phyloP scores from a whole-genome alignment of 2,888 invertebrate species.

The Alloplasta piceator region DNA sequence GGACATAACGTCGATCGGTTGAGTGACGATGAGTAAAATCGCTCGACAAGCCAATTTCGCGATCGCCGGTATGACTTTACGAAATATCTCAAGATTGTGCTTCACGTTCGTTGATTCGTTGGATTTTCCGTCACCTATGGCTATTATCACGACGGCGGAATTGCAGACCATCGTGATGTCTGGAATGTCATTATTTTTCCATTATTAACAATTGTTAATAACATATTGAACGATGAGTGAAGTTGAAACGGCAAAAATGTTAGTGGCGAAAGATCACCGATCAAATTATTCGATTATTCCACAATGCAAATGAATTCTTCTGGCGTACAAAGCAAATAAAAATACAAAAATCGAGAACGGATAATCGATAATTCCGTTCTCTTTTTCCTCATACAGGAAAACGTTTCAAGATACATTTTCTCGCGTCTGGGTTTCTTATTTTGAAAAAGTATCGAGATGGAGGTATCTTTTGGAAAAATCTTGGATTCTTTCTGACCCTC shows the following conservation, averaged over 20 bases:
- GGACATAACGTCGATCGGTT: slow-evolving; percentile 85
- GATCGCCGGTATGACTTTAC: slow-evolving; percentile 74
- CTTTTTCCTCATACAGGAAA: too few species aligned
- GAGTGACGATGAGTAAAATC: slow-evolving; percentile 75
- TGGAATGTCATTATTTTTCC: slow-evolving; percentile 57
- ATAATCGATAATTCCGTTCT: too few species aligned
- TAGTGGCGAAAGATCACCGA: too few species aligned
- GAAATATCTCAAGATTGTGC: slow-evolving; percentile 74
- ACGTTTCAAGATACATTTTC: too few species aligned
- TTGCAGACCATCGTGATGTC: slow-evolving; percentile 76
- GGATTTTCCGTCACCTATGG: slow-evolving; percentile 68
- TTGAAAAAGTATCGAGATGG: slow-evolving; percentile 18
- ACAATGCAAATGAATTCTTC: too few species aligned
- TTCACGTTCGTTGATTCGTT: slow-evolving; percentile 71
- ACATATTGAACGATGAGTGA: too few species aligned
- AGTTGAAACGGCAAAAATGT: too few species aligned
- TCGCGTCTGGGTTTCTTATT: background rate
- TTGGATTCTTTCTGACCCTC: slow-evolving; percentile 16
- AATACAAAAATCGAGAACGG: too few species aligned
- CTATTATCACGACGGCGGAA: slow-evolving; percentile 77
- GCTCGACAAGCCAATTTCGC: slow-evolving; percentile 76
- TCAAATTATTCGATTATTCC: too few species aligned
- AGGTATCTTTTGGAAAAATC: slow-evolving; percentile 35
- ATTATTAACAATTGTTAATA: background rate
- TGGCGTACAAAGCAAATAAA: too few species aligned